Evolutionary conservation across 2,888 invertebrate species (phyloP), one percentile per base, ranked within the genome.

Genomic region (Bimastos eiseni): DNA sequence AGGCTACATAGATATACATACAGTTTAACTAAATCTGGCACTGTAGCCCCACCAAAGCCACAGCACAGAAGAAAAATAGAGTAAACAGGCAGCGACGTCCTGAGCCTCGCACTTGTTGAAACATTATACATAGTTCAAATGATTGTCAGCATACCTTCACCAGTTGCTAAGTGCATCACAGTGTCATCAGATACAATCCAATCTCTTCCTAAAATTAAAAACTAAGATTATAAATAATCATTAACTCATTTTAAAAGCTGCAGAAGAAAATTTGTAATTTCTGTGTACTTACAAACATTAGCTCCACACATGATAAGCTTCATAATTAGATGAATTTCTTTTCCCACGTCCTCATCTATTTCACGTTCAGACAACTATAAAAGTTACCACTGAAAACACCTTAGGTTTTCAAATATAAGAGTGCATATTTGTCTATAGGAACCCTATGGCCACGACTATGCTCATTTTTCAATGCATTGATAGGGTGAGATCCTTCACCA

Each of bases 161-260:
- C 94, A 38, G 94, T 94, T 19, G 95, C 95, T 17, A 95, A 90
- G 92, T 94, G 94, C 94, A 95, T 94, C 8, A 95, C 94, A 11
- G 95, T 95, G 90, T 95, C 95, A 92, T 95, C 95, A 93, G 94
- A 95, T 2, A 95, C 94, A n/a, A 91, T 92, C 94, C 94, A 95
- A 0, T 92, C 36, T 89, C 92, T 92, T 15, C 89, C 92, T 93
- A 92, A 36, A 91, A 91, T 34, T 41, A 0, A 90, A 86, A 37
- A 86, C 41, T 11, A 6, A 41, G 15, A 41, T 41, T 41, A 86
- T 30, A 86, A 90, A 49, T 13, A 44, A 44, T 21, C 1, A 55
- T 37, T 55, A 90, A 89, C 34, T n/a, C 15, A 83, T 89, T n/a
- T 70, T n/a, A 15, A 70, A 30, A 70, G n/a, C 30, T 70, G 70